Evolutionary conservation across 1,140 invertebrate genomes (phyloP).

Genomic region (Neoseiulus cucumeris): DNA sequence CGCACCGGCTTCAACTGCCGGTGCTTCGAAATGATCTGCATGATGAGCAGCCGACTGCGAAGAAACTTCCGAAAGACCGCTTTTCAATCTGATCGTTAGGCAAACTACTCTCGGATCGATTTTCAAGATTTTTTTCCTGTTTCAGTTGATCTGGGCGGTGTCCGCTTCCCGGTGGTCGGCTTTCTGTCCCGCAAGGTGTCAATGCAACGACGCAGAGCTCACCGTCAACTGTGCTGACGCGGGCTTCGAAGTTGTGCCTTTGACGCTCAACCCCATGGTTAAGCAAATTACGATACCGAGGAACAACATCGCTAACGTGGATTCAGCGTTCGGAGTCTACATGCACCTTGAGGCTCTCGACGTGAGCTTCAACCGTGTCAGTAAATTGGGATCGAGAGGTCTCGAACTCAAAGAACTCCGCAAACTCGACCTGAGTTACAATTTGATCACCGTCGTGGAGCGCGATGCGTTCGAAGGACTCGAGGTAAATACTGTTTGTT

Average conservation of each 20-base stretch:
- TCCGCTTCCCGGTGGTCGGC: background rate
- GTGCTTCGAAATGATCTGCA: no score
- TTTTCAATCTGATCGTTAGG: no score
- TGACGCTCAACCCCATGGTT: slow-evolving; percentile 69
- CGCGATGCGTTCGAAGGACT: background rate
- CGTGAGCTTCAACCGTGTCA: slow-evolving; percentile 56
- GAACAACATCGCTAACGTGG: slow-evolving; percentile 65
- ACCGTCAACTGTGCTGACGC: slow-evolving; percentile 64
- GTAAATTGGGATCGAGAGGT: slow-evolving; percentile 42
- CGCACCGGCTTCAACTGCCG: no score
- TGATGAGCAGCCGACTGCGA: no score
- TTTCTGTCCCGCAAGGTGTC: slow-evolving; percentile 46
- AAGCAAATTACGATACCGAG: slow-evolving; percentile 57
- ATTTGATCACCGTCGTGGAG: background rate
- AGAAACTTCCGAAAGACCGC: no score
- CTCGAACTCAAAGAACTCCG: slow-evolving; percentile 38
- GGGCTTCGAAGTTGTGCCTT: slow-evolving; percentile 65
- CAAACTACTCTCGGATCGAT: no score
- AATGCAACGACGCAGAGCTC: slow-evolving; percentile 64
- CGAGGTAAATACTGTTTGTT: background rate
- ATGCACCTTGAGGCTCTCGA: slow-evolving; percentile 58
- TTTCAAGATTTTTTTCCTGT: no score
- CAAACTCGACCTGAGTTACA: background rate
- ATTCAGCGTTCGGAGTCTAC: slow-evolving; percentile 67
- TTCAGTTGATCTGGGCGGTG: no score